Conservation (phyloP, 2,797 vertebrate genomes). For the Oreochromis grahami region DNA sequence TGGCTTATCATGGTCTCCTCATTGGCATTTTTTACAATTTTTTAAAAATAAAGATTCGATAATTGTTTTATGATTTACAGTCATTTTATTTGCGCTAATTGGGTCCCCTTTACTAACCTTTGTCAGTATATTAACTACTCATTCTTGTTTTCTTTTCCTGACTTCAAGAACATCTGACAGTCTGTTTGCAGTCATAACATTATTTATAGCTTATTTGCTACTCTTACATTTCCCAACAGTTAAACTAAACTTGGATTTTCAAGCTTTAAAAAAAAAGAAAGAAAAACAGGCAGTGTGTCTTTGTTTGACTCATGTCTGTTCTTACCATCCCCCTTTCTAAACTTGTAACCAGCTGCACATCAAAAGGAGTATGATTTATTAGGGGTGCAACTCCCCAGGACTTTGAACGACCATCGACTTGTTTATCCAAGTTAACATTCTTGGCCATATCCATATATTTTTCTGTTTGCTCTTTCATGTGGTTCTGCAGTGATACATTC, state of each 20-base stretch:
- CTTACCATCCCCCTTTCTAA: slow-evolving; percentile 63
- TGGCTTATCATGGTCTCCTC: slow-evolving; percentile 44
- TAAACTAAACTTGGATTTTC: slow-evolving; percentile 59
- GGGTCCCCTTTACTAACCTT: slow-evolving; percentile 2
- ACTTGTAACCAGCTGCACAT: slow-evolving; percentile 80
- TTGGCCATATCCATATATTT: slow-evolving; percentile 65
- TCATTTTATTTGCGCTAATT: neutral
- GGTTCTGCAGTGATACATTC: slow-evolving; percentile 40
- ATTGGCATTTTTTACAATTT: neutral
- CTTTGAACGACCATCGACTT: slow-evolving; percentile 75
- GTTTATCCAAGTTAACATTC: slow-evolving; percentile 78
- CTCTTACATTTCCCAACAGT: slow-evolving; percentile 53
- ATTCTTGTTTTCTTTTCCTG: slow-evolving; percentile 17
- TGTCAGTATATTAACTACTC: slow-evolving; percentile 19
- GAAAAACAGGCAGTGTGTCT: slow-evolving; percentile 50
- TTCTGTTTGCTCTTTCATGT: slow-evolving; percentile 70
- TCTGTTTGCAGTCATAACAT: slow-evolving; percentile 61
- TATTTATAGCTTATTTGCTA: slow-evolving; percentile 72
- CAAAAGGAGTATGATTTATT: slow-evolving; percentile 77
- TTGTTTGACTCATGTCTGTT: slow-evolving; percentile 67
- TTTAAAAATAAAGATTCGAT: neutral
- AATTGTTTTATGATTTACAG: neutral
- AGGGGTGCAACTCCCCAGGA: slow-evolving; percentile 66
- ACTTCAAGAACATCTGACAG: slow-evolving; percentile 20
- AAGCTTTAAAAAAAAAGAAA: slow-evolving; percentile 39